Base-by-base conservation (phyloP, 2,113 vertebrate genomes). In the Epinephelus lanceolatus region DNA sequence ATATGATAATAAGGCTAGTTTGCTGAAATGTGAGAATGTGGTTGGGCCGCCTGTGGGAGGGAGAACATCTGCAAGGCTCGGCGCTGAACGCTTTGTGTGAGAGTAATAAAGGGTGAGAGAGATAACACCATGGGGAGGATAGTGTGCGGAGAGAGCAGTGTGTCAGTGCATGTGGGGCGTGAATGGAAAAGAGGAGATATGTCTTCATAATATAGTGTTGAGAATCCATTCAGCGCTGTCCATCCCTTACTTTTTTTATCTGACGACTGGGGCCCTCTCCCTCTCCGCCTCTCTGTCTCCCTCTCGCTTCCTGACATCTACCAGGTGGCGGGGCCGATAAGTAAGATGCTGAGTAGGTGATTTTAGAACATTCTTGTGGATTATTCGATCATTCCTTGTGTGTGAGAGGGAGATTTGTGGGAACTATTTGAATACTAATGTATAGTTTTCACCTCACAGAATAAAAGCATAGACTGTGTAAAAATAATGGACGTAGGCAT, bases 161-260 rank as follows among this genome's bases (percentile, higher is more conserved):
- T 92, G 88, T 91, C 90, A 83, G 83, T 47, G 67, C 71, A 77
- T 82, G 81, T 79, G 88, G 62, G 83, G 53, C 37, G 55, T 86
- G 85, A 91, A 89, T 89, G 82, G 85, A 80, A 84, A 88, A 84
- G 79, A 91, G 82, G 69, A 88, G 89, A 91, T 92, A 93, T 66
- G 88, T 92, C 90, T 94, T 92, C 86, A 93, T 94, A 89, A 89
- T 81, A 88, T 72, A 78, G 81, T 84, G 88, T 85, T 88, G 73
- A 87, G 89, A 92, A 93, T 87, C 76, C 88, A 90, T 94, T 90
- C 90, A 81, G 80, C 21, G n/a, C 66, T 30, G 62, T 90, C 90
- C 80, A 79, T 89, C 67, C 49, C 76, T 80, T 77, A 67, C 74
- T 83, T 89, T 84, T 84, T 85, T 78, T 86, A 77, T 90, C 87